Percentiles rank a stretch among this genome's conserved stretches.
Evolutionary conservation across 1,140 invertebrate species (phyloP).

Genomic region (Hirudo medicinalis): DNA sequence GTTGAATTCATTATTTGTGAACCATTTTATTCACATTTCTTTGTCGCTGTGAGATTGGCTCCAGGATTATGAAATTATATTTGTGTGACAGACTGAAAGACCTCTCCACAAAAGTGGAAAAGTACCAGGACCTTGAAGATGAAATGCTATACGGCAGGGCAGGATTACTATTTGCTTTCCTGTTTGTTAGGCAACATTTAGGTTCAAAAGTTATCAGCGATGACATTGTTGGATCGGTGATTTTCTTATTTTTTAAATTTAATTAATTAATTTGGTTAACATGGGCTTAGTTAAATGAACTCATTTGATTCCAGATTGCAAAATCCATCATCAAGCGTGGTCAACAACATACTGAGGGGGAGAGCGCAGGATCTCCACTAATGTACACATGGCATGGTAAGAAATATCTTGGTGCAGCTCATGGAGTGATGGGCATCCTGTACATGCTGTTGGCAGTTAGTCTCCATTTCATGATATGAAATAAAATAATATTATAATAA

Average conservation of each 20-base stretch:
- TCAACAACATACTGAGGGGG: conserved; percentile 41
- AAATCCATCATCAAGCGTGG: conserved; percentile 54
- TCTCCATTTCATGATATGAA: neutral
- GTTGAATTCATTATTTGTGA: neutral
- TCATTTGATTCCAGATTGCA: conserved; percentile 47
- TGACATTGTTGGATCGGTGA: conserved; percentile 30
- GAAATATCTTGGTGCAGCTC: conserved; percentile 71
- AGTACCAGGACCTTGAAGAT: conserved; percentile 50
- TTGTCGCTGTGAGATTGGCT: no score
- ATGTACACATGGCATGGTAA: conserved; percentile 77
- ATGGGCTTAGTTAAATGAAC: neutral
- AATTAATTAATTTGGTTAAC: neutral
- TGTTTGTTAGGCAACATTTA: conserved; percentile 44
- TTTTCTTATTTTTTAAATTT: neutral
- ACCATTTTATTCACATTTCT: no score
- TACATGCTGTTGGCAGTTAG: conserved; percentile 61
- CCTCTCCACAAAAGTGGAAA: conserved; percentile 27
- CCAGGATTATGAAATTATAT: neutral
- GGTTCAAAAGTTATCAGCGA: conserved; percentile 29
- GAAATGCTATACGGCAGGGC: conserved; percentile 70
- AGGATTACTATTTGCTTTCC: conserved; percentile 62
- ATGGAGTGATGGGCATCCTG: conserved; percentile 71
- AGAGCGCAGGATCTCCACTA: conserved; percentile 46
- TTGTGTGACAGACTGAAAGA: conserved; percentile 29
- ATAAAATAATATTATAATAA: no score